Evolutionary conservation across 2,797 vertebrate species (phyloP), one percentile per base, ranked within the genome.

Genomic region (Chelmon rostratus): DNA sequence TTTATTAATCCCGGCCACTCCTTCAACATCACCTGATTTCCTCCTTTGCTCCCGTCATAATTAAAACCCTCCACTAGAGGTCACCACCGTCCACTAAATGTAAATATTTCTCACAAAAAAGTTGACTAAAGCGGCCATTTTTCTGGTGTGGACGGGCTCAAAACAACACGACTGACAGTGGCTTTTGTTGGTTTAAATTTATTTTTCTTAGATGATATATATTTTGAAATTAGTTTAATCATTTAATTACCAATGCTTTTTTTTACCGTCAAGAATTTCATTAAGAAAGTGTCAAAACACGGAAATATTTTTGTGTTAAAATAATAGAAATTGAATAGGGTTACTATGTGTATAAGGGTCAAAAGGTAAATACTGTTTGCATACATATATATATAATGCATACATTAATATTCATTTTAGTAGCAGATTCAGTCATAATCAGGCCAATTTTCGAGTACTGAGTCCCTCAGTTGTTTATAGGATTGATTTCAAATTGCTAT

Each of bases 311-410:
- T 37, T 57, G 19, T 64, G 16, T 10, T 19, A 47, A 16, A 35
- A 10, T 66, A n/a, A 66, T 23, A 11, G 4, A 31, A 19, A 28
- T 21, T n/a, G 2, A 35, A 31, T 7, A 16, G 10, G 16, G 28
- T 11, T 18, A 21, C 19, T 71, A 23, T 53, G 25, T 33, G 57
- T 2, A 9, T 31, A 57, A 23, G 35, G 35, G 46, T 53, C 6
- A 35, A 70, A 71, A 70, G 46, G 13, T 21, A 69, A 59, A 78
- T 65, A 33, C 5, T 73, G 25, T 54, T 65, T 31, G 31, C 11
- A 19, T 18, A 52, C 18, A 54, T 61, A 42, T 11, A 19, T 18
- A 52, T 18, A 54, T 61, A 42, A 3, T 68, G 3, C 6, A 7
- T 40, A 37, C 2, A 57, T 66, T 33, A 63, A 65, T 37, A 40